phyloP scores from a whole-genome alignment of 2,797 vertebrate species.

The Myripristis jacobus region DNA sequence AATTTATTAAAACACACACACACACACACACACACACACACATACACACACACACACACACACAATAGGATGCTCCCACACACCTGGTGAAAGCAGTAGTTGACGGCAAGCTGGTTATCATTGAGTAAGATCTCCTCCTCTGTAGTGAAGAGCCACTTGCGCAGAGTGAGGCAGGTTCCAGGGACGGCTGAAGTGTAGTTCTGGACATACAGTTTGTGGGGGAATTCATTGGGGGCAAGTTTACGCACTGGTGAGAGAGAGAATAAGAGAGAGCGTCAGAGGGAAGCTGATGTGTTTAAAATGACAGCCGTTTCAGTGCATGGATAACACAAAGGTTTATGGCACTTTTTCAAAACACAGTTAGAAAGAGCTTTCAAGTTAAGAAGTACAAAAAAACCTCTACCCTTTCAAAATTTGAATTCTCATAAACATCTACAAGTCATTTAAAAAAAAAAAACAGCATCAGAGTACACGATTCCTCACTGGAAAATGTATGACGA shows the following conservation, averaged over 20 bases:
- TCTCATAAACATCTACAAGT: too few species aligned
- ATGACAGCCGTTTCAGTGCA: not conserved
- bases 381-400: too few species aligned
- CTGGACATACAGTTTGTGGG: constrained; percentile 97
- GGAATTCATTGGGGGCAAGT: constrained; percentile 96
- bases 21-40: not conserved
- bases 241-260: constrained; percentile 87
- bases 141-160: constrained; percentile 97
- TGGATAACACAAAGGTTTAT: not conserved
- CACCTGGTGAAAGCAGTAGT: constrained; percentile 93
- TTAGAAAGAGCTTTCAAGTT: too few species aligned
- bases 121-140: constrained; percentile 94
- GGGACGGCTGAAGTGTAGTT: constrained; percentile 98
- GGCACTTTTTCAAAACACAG: too few species aligned
- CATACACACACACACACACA: not conserved
- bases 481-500: too few species aligned
- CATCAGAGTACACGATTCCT: too few species aligned
- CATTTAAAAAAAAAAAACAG: too few species aligned
- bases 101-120: constrained; percentile 94
- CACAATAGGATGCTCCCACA: not conserved
- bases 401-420: too few species aligned
- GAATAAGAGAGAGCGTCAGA: constrained; percentile 11
- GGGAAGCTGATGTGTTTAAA: not conserved
- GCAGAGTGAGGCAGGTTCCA: constrained; percentile 93
- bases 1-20: not conserved